These are phyloP conservation scores for Psittacula echo DNA, from an alignment of 2,797 vertebrate genomes.

Conservation along the genomic window DNA sequence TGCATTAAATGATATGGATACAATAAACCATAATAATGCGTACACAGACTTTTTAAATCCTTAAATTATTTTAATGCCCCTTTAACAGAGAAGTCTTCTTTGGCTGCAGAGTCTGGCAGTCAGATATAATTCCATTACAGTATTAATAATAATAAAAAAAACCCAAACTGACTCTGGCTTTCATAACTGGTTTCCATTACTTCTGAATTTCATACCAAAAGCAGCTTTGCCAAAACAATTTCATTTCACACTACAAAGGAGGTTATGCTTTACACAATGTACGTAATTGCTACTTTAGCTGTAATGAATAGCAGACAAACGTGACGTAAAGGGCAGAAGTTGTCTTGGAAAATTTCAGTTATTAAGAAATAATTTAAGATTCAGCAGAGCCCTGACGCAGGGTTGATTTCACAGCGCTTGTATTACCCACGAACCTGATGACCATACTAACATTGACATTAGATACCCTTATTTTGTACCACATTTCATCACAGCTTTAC, in stretches of 20 bases:
- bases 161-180: neutral
- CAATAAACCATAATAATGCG: neutral
- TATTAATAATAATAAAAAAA: neutral
- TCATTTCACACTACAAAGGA: neutral
- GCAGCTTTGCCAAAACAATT: neutral
- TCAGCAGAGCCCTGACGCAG: neutral
- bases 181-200: slow-evolving; percentile 23
- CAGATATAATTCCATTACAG: neutral
- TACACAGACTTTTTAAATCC: neutral
- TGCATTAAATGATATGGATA: neutral
- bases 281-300: neutral
- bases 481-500: neutral
- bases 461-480: neutral
- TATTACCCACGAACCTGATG: neutral
- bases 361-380: slow-evolving; percentile 10
- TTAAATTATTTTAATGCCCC: neutral
- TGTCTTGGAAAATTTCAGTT: neutral
- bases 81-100: neutral
- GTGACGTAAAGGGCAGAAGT: neutral
- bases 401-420: neutral
- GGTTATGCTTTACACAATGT: neutral
- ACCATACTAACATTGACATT: neutral
- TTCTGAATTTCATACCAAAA: slow-evolving; percentile 33
- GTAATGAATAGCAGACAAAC: neutral
- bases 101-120: neutral